Evolutionary conservation across 2,888 invertebrate species (phyloP).

Genomic region (Eurytoma californica): DNA sequence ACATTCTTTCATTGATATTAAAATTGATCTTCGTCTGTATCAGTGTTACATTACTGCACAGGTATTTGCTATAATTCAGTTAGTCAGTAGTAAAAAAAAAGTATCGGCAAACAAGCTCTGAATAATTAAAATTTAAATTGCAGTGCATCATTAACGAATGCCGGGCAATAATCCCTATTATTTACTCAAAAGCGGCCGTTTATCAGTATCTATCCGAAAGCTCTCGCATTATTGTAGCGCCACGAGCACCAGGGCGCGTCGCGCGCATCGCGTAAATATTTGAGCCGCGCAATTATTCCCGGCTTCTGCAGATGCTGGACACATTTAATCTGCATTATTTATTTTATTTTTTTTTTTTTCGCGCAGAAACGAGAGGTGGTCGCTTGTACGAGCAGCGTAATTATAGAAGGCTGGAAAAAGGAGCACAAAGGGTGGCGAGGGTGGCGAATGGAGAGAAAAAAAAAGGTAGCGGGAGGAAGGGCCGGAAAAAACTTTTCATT

Average conservation of each 20-base stretch:
- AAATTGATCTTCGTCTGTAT: too few species aligned
- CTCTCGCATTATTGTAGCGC: not conserved
- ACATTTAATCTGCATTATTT: constrained; percentile 73
- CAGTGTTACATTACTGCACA: not conserved
- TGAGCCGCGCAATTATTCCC: constrained; percentile 58
- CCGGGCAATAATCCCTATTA: not conserved
- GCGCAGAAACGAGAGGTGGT: constrained; percentile 58
- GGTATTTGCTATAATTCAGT: too few species aligned
- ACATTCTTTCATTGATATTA: not conserved
- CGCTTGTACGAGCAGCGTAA: constrained; percentile 46
- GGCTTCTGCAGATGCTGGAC: constrained; percentile 60
- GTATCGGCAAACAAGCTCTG: not conserved
- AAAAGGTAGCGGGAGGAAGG: constrained; percentile 45
- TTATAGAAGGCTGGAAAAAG: constrained; percentile 60
- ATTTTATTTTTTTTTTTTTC: constrained; percentile 43
- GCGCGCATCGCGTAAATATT: constrained; percentile 58
- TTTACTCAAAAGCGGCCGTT: constrained; percentile 27
- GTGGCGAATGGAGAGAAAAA: constrained; percentile 57
- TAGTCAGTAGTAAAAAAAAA: too few species aligned
- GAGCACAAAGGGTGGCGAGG: constrained; percentile 61
- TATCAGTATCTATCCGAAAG: not conserved
- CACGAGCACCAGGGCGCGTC: too few species aligned
- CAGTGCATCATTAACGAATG: not conserved
- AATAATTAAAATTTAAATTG: not conserved
- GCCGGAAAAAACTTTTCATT: constrained; percentile 58